These are phyloP conservation scores for Daphoenositta chrysoptera DNA, from an alignment of 2,113 vertebrate species.

Conservation along the genomic window DNA sequence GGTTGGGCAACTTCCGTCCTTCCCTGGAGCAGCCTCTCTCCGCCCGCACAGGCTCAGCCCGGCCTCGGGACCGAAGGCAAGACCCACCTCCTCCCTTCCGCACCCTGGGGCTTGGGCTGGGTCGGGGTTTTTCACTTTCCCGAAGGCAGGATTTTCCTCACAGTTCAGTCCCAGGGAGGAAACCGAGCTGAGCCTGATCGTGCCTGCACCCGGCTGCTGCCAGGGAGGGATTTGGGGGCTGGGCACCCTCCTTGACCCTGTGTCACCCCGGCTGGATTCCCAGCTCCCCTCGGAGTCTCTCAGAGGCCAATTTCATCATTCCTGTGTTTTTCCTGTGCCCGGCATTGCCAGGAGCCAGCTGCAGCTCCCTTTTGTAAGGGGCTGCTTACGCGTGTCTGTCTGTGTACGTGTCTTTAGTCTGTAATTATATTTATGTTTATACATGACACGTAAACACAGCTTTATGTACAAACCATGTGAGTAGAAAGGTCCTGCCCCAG, in stretches of 20 bases:
- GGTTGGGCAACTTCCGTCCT: neutral
- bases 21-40: neutral
- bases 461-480: rapidly evolving
- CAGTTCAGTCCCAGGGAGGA: rapidly evolving
- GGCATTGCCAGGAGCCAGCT: neutral
- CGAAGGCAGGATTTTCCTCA: neutral
- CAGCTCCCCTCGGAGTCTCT: rapidly evolving
- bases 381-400: rapidly evolving
- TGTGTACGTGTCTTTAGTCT: neutral
- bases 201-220: neutral
- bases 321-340: neutral
- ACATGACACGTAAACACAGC: rapidly evolving
- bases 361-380: neutral
- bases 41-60: neutral
- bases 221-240: neutral
- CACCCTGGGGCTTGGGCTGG: neutral
- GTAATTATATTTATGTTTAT: rapidly evolving
- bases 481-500: neutral
- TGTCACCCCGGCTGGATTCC: neutral
- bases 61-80: neutral
- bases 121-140: neutral
- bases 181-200: rapidly evolving
- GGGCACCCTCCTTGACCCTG: neutral
- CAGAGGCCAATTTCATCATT: rapidly evolving
- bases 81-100: neutral